These are phyloP conservation scores for Thera britannica DNA, from an alignment of 2,888 invertebrate species.

Conservation along the genomic window DNA sequence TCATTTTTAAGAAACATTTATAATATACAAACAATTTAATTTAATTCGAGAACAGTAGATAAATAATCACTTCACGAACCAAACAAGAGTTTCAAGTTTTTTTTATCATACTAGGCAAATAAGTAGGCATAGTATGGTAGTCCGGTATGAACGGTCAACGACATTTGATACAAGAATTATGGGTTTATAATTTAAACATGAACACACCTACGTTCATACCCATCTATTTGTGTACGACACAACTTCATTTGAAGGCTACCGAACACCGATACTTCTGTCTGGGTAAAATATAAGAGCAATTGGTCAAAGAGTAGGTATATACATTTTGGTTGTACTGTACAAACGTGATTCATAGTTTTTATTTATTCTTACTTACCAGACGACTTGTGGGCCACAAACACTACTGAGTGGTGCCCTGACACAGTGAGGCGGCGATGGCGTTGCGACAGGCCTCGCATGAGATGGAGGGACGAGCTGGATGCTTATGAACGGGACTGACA, in stretches of 20 bases:
- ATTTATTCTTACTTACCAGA: too few species aligned
- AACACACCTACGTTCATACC: slow-evolving; percentile 37
- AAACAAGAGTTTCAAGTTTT: slow-evolving; percentile 3
- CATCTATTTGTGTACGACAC: slow-evolving; percentile 52
- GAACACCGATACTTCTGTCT: slow-evolving; percentile 70
- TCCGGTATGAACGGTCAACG: slow-evolving; percentile 23
- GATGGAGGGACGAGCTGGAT: too few species aligned
- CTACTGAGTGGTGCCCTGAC: too few species aligned
- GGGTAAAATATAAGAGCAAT: slow-evolving; percentile 70
- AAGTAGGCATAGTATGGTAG: neutral
- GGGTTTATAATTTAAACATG: slow-evolving; percentile 19
- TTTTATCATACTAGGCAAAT: slow-evolving; percentile 9
- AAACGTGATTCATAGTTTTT: too few species aligned
- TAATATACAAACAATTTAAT: neutral
- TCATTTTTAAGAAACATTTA: neutral
- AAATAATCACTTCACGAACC: neutral
- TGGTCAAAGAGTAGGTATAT: slow-evolving; percentile 47
- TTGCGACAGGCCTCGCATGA: too few species aligned
- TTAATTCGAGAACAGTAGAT: neutral
- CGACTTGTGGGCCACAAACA: too few species aligned
- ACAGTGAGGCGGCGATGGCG: too few species aligned
- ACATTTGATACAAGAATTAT: slow-evolving; percentile 28
- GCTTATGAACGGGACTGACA: too few species aligned
- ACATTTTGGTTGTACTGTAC: neutral
- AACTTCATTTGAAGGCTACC: slow-evolving; percentile 59